Conservation (phyloP, 1,140 invertebrate species). For the Homarus americanus region DNA sequence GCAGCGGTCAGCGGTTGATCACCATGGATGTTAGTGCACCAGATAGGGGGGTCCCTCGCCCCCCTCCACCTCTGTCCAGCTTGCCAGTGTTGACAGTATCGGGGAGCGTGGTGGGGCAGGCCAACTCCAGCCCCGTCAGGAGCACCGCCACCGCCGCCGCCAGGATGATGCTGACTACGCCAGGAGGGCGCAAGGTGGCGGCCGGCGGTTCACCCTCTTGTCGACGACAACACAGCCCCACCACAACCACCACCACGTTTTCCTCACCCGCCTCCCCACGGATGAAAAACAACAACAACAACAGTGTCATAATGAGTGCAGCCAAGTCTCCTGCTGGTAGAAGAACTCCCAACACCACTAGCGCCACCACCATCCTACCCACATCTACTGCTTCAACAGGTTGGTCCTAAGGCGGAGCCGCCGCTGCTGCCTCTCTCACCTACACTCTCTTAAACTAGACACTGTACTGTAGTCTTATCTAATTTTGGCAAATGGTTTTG, state of each 20-base stretch:
- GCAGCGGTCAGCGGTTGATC: conserved; percentile 6
- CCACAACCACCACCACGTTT: background rate
- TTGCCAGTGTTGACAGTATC: background rate
- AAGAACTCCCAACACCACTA: background rate
- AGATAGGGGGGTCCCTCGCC: conserved; percentile 5
- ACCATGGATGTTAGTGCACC: conserved; percentile 10
- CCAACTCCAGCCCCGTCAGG: background rate
- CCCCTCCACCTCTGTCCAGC: background rate
- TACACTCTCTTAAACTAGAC: background rate
- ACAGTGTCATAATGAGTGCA: background rate
- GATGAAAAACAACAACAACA: background rate
- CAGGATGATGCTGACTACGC: background rate
- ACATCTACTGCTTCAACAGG: conserved; percentile 14
- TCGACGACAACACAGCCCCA: background rate
- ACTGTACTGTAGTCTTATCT: too few relatives aligned
- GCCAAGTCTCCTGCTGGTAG: background rate
- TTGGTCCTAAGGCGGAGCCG: background rate
- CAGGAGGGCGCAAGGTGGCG: background rate
- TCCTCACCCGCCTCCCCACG: background rate
- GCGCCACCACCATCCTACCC: background rate
- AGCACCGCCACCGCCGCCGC: background rate
- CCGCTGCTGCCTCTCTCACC: background rate
- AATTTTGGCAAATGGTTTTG: too few relatives aligned
- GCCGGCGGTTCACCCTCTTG: background rate
- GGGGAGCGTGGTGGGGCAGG: background rate